Conservation (phyloP, 2,888 invertebrate species). For the Adelognathus sp. region DNA sequence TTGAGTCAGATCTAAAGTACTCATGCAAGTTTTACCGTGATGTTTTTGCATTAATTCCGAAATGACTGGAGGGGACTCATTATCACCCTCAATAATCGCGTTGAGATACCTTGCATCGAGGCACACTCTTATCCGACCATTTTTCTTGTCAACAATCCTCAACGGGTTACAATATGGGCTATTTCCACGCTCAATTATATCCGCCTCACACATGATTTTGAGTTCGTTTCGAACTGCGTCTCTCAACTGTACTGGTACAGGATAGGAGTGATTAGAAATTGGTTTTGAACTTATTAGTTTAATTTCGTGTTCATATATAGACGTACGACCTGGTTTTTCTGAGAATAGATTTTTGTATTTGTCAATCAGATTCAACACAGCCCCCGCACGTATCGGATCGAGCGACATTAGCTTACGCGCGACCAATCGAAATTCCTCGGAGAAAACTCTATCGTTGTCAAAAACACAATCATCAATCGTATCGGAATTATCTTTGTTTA, state of each 20-base stretch:
- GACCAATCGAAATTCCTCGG: neutral
- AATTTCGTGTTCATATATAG: constrained; percentile 11
- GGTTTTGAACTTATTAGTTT: constrained; percentile 4
- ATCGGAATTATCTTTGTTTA: neutral
- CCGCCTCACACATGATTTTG: neutral
- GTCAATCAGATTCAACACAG: neutral
- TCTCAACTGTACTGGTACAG: constrained; percentile 13
- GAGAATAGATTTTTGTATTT: constrained; percentile 4
- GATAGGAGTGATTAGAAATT: constrained; percentile 17
- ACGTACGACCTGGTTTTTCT: neutral
- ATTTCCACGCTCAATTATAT: constrained; percentile 4
- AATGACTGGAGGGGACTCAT: constrained; percentile 25
- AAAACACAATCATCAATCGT: constrained; percentile 59
- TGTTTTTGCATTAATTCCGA: constrained; percentile 43
- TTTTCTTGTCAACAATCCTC: constrained; percentile 33
- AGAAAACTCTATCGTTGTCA: constrained; percentile 58
- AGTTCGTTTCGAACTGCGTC: constrained; percentile 1
- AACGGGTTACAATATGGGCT: constrained; percentile 36
- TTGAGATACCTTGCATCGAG: constrained; percentile 35
- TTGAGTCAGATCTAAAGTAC: constrained; percentile 28
- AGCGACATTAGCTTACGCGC: constrained; percentile 18
- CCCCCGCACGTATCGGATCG: neutral
- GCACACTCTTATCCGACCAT: constrained; percentile 15
- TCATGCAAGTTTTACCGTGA: constrained; percentile 9
- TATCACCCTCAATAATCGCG: constrained; percentile 25